Evolutionary conservation across 2,888 invertebrate species (phyloP), one percentile per base, ranked within the genome.

Genomic region (Oligia strigilis): DNA sequence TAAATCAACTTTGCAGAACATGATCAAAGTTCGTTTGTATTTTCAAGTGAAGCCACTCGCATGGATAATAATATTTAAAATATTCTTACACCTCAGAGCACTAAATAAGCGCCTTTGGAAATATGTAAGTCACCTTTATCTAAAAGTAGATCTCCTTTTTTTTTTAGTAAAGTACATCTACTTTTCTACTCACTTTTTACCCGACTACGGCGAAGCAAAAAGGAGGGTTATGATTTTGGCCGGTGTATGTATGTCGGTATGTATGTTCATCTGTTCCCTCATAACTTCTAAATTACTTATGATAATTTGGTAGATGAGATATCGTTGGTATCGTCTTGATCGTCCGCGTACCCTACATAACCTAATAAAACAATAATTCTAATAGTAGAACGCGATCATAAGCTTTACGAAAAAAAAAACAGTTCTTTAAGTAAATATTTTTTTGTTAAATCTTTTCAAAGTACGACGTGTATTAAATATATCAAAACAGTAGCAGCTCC

Each of bases 1-100:
- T 64, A 74, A 84, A 85, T 83, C 62, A 70, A 75, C 52, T 85
- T 52, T 46, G 8, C 4, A 67, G 43, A 85, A 72, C 19, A 65
- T 65, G 73, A 73, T 85, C 70, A 77, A 77, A 83, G 81, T 75
- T 40, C 19, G 43, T 69, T 62, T 66, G 23, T 40, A 60, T 72
- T 75, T 66, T 70, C 11, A 46, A 43, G 29, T 69, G 19, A 69
- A 78, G 29, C 3, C 52, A 52, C 23, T 82, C 43, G 14, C 23
- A 58, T 36, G 9, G 2, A 36, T 60, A 71, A 36, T 60, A 71
- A 71, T 40, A 13, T 69, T 62, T 43, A 43, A 74, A 78, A 65
- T 36, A 55, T 46, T 71, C 17, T 36, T 65, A 49, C 52, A 55
- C 66, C 23, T 49, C 52, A 67, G 29, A 82, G 58, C 52, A 72